Evolutionary conservation across 2,888 invertebrate genomes (phyloP), one percentile per base, ranked within the genome.

Genomic region (Lottia scabra): DNA sequence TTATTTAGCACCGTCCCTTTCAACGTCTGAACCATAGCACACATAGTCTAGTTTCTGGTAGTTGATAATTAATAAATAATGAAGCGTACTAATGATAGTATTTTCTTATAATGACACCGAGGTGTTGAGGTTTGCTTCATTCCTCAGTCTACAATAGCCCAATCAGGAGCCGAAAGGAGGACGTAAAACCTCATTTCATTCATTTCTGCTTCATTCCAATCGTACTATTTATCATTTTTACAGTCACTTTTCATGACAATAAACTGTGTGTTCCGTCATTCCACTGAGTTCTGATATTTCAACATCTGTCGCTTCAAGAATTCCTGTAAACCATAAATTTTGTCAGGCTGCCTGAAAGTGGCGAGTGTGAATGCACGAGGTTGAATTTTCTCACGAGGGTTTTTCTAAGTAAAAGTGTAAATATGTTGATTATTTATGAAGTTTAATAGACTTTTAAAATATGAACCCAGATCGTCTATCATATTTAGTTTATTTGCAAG

Each of bases 211-310:
- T 38, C 38, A 38, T 38, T 38, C 38, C 38, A 38, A 5, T 38
- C 8, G 0, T 23, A 56, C 56, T 23, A 56, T 56, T 56, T 56
- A 56, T 56, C 56, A 56, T 23, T 23, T 23, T 10, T 3, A 38
- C 10, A 56, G 19, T 56, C 56, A 56, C 19, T 13, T 56, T 56
- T 3, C 56, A 56, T 19, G 56, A 56, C 56, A 56, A 56, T 56
- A 23, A 38, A 56, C 56, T n/a, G 56, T 56, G 56, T 56, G 56
- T 56, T 56, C 56, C 23, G 19, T 56, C 56, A 56, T 56, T 56
- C 56, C 56, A 56, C 8, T 23, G 23, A 23, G 19, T 56, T 23
- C 56, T 56, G 56, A 56, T 56, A 56, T 56, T 56, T 56, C 56
- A 56, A 56, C 56, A 56, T 56, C 56, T 56, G 56, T 23, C 56